Base-by-base conservation (phyloP, 2,113 vertebrate genomes). In the Protomyctophum bolini region DNA sequence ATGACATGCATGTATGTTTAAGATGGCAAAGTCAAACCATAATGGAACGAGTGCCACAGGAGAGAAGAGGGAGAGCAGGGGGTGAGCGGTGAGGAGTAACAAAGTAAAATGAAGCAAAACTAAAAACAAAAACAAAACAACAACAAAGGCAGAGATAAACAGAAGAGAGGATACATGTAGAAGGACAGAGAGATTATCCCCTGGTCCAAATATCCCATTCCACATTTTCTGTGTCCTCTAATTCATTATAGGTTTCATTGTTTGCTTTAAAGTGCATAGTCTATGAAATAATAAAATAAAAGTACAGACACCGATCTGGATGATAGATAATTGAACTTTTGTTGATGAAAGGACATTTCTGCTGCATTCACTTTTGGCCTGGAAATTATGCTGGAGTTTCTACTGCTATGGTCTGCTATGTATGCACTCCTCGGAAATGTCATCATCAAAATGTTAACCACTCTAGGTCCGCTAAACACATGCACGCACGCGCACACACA, bases 1-100 rank as follows among this genome's bases (percentile, higher is more conserved):
- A 90, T 79, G 70, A 69, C 89, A 90, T 92, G 87, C 83, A 90
- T 88, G 85, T 90, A 91, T 89, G 81, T 81, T 91, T 79, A 84
- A 70, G 81, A 87, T 88, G 85, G 82, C 70, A 88, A 71, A 90
- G 76, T 82, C 80, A 90, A 92, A 92, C 79, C 76, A 86, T 61
- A 87, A 79, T 86, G 77, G 70, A 79, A 77, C 71, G 85, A 83
- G 60, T 82, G 79, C 77, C 74, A 84, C 63, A 85, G 80, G 76
- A 87, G 63, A 87, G 79, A 85, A 72, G 81, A 70, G 75, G 76
- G 14, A 14, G 54, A 66, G 62, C 3, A 29, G 33, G 10, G 14
- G n/a, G 55, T 15, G 55, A 8, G 45, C 12, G 48, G 14, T 9
- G 63, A 3, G 49, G 21, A n/a, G 3, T 73, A 21, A 79, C 60